These are phyloP conservation scores for Toxonevra muliebris DNA, from an alignment of 2,888 invertebrate genomes.

Conservation along the genomic window DNA sequence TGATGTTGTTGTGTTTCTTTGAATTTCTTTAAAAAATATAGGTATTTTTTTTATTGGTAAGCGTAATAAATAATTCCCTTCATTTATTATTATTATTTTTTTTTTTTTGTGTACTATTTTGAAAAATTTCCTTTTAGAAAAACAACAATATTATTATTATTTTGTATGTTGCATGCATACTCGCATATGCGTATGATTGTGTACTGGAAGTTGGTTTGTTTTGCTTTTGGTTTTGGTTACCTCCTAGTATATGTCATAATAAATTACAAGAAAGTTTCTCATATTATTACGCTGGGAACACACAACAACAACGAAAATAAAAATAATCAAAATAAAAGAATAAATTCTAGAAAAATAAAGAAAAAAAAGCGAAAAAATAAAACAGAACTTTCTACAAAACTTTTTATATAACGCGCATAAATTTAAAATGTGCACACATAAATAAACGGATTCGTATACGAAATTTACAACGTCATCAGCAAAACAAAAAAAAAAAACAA, in stretches of 20 bases:
- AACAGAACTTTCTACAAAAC: conserved; percentile 18
- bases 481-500: not conserved
- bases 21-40: too few relatives aligned
- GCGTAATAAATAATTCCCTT: too few relatives aligned
- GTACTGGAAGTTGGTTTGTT: not conserved
- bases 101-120: too few relatives aligned
- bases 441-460: not conserved
- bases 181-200: not conserved
- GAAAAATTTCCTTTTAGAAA: too few relatives aligned
- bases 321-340: conserved; percentile 5
- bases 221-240: not conserved
- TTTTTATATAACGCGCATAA: conserved; percentile 26
- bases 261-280: conserved; percentile 31
- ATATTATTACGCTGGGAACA: not conserved
- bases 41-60: too few relatives aligned
- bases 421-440: conserved; percentile 21
- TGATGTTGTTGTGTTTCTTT: too few relatives aligned
- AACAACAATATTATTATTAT: too few relatives aligned
- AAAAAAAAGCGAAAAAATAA: not conserved
- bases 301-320: conserved; percentile 7
- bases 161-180: not conserved
- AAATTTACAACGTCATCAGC: conserved; percentile 12
- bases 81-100: too few relatives aligned
- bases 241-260: conserved; percentile 18
- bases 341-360: conserved; percentile 5